phyloP scores from a whole-genome alignment of 2,113 vertebrate genomes.

The Pheucticus melanocephalus region DNA sequence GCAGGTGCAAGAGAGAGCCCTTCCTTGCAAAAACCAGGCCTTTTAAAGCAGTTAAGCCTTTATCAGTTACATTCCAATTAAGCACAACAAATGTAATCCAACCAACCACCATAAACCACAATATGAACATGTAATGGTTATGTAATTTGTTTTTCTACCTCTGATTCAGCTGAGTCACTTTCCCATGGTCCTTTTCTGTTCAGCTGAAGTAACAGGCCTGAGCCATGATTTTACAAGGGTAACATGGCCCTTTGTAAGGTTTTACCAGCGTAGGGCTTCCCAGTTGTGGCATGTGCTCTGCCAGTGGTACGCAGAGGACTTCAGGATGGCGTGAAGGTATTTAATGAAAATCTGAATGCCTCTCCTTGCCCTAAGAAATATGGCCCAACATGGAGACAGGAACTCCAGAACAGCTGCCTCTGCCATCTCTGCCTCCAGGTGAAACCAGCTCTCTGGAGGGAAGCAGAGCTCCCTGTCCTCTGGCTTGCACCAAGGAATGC shows the following conservation, averaged over 20 bases:
- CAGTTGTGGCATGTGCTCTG: background rate
- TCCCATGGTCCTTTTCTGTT: background rate
- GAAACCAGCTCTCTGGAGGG: fast-evolving
- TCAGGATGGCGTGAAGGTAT: background rate
- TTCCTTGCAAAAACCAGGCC: background rate
- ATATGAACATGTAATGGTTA: background rate
- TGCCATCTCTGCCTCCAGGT: background rate
- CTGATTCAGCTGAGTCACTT: background rate
- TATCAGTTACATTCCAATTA: background rate
- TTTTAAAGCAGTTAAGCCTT: background rate
- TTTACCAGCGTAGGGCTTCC: background rate
- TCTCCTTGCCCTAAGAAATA: background rate
- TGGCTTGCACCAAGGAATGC: background rate
- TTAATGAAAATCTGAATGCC: background rate
- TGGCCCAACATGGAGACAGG: background rate
- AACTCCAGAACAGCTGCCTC: background rate
- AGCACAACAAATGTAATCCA: background rate
- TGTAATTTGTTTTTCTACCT: background rate
- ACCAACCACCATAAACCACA: background rate
- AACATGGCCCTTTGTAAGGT: background rate
- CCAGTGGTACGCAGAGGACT: background rate
- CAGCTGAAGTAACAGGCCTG: background rate
- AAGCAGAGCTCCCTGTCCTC: background rate
- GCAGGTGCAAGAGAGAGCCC: background rate
- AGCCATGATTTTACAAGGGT: background rate